Evolutionary conservation across 2,797 vertebrate species (phyloP).

Genomic region (Merluccius polli): DNA sequence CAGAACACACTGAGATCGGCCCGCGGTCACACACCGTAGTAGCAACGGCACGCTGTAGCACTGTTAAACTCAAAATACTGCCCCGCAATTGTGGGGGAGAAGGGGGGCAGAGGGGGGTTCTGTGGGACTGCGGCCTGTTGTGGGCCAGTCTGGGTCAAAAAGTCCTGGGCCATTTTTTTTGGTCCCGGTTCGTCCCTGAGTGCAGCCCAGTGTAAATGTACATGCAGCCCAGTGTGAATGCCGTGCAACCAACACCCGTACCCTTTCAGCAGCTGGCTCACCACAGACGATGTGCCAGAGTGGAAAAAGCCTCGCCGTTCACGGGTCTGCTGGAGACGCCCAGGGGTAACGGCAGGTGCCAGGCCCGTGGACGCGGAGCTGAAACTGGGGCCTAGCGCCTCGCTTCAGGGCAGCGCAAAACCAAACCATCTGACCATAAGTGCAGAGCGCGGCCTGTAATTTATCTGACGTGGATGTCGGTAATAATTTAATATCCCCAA

Average conservation of each 20-base stretch:
- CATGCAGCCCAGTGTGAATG: neutral
- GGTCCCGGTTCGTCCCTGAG: too few relatives aligned
- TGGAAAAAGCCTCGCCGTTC: conserved; percentile 2
- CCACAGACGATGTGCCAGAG: conserved; percentile 6
- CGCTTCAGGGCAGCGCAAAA: conserved; percentile 15
- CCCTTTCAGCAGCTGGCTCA: neutral
- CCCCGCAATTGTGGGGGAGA: too few relatives aligned
- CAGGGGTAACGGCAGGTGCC: conserved; percentile 34
- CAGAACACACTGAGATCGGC: too few relatives aligned
- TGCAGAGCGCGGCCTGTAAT: conserved; percentile 50
- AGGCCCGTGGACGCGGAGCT: conserved; percentile 24
- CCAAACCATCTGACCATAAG: conserved; percentile 47
- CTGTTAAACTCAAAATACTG: too few relatives aligned
- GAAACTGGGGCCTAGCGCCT: conserved; percentile 25
- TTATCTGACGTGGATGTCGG: conserved; percentile 62
- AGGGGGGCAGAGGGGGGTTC: too few relatives aligned
- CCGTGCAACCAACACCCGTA: neutral
- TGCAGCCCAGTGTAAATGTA: neutral
- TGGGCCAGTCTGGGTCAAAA: too few relatives aligned
- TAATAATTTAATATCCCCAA: conserved; percentile 61
- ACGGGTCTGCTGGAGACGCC: conserved; percentile 7
- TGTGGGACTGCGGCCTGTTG: too few relatives aligned
- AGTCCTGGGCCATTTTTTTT: too few relatives aligned
- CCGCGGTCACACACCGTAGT: too few relatives aligned
- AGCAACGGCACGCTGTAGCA: too few relatives aligned